A percentile compares a stretch with the other conserved stretches of the same genome.
Conservation (phyloP, 2,797 vertebrate genomes). For the Columba guinea region DNA sequence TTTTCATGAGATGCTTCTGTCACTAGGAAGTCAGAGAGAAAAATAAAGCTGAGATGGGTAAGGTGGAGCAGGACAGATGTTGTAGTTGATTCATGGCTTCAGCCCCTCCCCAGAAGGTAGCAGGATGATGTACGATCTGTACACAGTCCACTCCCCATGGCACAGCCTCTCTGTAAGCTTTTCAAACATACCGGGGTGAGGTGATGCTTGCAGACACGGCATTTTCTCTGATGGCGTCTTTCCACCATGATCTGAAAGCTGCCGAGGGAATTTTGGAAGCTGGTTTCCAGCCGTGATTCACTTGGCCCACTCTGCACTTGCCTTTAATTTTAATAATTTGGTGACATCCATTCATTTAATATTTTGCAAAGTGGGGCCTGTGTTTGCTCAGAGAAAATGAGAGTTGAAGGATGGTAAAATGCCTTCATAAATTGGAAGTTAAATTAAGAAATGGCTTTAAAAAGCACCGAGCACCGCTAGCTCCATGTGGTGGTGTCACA, state of each 20-base stretch:
- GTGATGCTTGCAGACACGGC: background rate
- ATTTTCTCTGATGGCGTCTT: background rate
- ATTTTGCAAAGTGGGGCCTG: background rate
- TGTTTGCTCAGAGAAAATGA: slow-evolving; percentile 42
- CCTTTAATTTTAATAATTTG: slow-evolving; percentile 57
- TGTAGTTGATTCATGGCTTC: background rate
- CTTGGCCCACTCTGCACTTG: slow-evolving; percentile 36
- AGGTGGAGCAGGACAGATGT: background rate
- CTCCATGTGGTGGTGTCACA: fast-evolving
- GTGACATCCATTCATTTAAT: slow-evolving; percentile 21
- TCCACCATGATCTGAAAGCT: slow-evolving; percentile 29
- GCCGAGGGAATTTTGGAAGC: slow-evolving; percentile 15
- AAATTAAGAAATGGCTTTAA: background rate
- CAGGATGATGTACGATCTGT: background rate
- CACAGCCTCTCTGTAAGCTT: background rate
- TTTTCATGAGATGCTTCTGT: background rate
- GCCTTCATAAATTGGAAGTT: slow-evolving; percentile 33
- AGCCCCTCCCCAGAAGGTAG: background rate
- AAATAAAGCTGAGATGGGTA: background rate
- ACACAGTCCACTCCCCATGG: background rate
- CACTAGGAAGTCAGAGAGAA: background rate
- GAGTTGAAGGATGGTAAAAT: slow-evolving; percentile 48
- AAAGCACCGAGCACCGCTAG: background rate
- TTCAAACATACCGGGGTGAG: slow-evolving; percentile 26
- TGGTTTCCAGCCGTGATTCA: slow-evolving; percentile 32